Base-by-base conservation (phyloP, 1,140 invertebrate genomes). In the Lordiphosa collinella region DNA sequence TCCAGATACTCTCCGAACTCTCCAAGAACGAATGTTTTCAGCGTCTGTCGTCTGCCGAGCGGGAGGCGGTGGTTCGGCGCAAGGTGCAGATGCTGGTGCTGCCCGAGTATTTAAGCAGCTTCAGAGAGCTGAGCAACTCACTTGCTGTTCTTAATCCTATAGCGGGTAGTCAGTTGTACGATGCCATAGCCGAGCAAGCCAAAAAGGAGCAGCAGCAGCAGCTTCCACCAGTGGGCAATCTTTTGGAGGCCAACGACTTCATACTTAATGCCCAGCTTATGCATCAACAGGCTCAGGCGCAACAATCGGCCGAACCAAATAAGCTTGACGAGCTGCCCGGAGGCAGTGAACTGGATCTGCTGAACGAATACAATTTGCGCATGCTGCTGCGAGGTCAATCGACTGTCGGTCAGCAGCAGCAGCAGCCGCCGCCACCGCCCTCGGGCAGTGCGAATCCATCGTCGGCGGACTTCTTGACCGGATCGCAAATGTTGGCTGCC, bases 21-120 rank as follows among this genome's bases (percentile, higher is more conserved):
- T 92, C 93, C 4, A 92, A 93, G 29, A 90, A 92, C 35, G 93
- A 94, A 22, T 91, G 91, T 11, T 94, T 93, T 90, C 90, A 90
- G 43, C 90, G 89, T 0, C 61, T 94, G 6, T 90, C 89, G 55
- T 90, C 91, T 0, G 72, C 91, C 1, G 92, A 94, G 64, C 93
- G 94, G 50, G 92, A 93, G 76, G 90, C 90, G 36, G 63, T 92
- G 22, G 90, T 92, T 2, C 64, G 90, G 22, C 91, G 91, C 51
- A 92, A 91, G 47, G 84, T 92, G 50, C 74, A 90, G 56, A 89
- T 89, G 67, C 68, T 91, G 32, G 90, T 91, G 31, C 69, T 90
- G 1, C 76, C 90, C 0, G 90, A 91, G 12, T 84, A 87, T 89
- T 36, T 84, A 73, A 55, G 87, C 59, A 90, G 74, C 62, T 88